These are phyloP conservation scores for Amaurobius ferox DNA, from an alignment of 2,888 invertebrate species.

Conservation along the genomic window DNA sequence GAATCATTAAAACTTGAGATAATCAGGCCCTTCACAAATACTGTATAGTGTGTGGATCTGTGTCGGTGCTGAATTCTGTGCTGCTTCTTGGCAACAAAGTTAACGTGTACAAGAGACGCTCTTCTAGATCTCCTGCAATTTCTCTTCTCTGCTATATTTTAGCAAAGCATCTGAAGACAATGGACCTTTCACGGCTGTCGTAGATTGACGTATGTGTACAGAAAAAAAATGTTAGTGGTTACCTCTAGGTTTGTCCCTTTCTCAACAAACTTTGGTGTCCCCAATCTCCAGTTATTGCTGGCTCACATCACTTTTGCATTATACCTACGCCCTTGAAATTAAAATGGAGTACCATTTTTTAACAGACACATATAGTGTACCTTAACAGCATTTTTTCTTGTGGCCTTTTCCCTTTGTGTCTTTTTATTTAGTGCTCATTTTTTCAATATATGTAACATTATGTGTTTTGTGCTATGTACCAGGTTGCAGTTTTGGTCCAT, in stretches of 20 bases:
- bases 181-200: conserved; percentile 38
- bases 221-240: conserved; percentile 64
- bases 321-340: background rate
- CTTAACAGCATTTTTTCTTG: no score
- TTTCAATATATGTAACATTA: background rate
- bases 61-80: conserved; percentile 28
- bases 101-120: conserved; percentile 53
- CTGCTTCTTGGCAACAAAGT: background rate
- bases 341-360: conserved; percentile 17
- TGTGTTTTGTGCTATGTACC: background rate
- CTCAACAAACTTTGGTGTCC: conserved; percentile 57
- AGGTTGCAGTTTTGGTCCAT: background rate
- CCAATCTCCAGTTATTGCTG: conserved; percentile 44
- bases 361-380: background rate
- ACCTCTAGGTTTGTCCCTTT: conserved; percentile 61
- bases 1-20: conserved; percentile 20
- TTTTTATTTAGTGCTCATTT: background rate
- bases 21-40: conserved; percentile 50
- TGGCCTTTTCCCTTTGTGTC: background rate
- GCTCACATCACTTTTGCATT: conserved; percentile 61
- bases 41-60: conserved; percentile 11
- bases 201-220: conserved; percentile 69
- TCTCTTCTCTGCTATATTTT: conserved; percentile 71
- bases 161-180: conserved; percentile 55
- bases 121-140: conserved; percentile 64